Conservation (phyloP, 2,797 vertebrate species). For the Malacoctenus gilli region DNA sequence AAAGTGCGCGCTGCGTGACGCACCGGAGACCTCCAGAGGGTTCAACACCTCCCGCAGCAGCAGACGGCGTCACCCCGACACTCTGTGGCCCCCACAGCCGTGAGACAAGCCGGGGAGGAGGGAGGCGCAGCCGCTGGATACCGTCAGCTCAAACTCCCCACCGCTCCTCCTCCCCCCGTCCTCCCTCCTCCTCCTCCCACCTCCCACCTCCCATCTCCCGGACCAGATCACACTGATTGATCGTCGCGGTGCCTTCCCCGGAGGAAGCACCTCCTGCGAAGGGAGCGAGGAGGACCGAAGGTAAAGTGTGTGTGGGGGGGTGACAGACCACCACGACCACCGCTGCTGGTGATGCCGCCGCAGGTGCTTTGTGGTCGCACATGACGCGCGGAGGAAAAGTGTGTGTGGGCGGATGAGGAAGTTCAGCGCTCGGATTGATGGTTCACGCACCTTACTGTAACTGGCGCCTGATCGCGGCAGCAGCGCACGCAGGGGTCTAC, state of each 20-base stretch:
- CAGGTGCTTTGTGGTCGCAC: conserved; percentile 38
- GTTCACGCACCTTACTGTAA: conserved; percentile 49
- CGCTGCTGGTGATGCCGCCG: no score
- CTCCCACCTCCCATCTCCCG: conserved; percentile 2
- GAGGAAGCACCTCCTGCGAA: conserved; percentile 42
- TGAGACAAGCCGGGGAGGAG: conserved; percentile 35
- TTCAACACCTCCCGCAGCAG: conserved; percentile 18
- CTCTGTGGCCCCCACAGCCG: conserved; percentile 42
- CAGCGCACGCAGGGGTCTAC: conserved; percentile 34
- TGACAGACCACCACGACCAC: not conserved
- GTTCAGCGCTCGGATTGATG: conserved; percentile 68
- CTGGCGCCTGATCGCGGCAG: conserved; percentile 44
- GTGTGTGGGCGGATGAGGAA: conserved; percentile 76
- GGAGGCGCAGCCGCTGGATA: conserved; percentile 47
- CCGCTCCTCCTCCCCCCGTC: not conserved
- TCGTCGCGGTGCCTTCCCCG: conserved; percentile 52
- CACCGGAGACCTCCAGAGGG: no score
- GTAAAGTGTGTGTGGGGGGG: not conserved
- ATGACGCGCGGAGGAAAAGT: conserved; percentile 58
- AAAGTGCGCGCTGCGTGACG: no score
- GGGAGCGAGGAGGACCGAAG: conserved; percentile 18
- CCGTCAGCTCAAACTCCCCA: conserved; percentile 22
- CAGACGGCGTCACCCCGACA: conserved; percentile 43
- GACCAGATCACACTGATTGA: conserved; percentile 62
- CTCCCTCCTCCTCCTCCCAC: not conserved